These are phyloP conservation scores for Chrysochloris asiatica DNA, from an alignment of 2,113 vertebrate genomes.

Conservation along the genomic window DNA sequence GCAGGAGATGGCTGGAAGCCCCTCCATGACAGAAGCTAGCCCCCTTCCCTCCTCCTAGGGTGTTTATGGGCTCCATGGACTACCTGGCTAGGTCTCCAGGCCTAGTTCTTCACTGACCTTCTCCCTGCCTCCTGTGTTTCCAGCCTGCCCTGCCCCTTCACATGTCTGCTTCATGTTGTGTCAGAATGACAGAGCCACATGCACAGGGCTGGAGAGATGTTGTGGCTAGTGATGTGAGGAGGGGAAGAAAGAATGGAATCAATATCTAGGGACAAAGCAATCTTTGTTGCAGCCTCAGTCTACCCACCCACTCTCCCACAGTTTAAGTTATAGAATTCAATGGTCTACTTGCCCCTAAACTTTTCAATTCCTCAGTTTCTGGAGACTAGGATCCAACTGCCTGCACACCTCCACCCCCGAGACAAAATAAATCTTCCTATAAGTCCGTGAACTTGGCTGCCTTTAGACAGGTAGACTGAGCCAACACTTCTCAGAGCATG, in stretches of 20 bases:
- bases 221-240: conserved; percentile 57
- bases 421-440: conserved; percentile 29
- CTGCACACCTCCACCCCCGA: neutral
- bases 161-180: conserved; percentile 40
- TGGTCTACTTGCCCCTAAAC: neutral
- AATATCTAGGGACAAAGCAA: conserved; percentile 45
- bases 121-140: conserved; percentile 38
- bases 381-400: neutral
- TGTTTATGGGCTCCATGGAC: neutral
- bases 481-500: neutral
- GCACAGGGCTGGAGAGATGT: conserved; percentile 37
- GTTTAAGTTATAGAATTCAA: neutral
- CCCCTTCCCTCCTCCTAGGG: conserved; percentile 2
- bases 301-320: neutral
- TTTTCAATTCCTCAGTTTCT: conserved; percentile 26
- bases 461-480: neutral
- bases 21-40: conserved; percentile 1
- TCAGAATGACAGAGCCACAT: conserved; percentile 53
- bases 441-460: conserved; percentile 3
- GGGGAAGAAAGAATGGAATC: conserved; percentile 55
- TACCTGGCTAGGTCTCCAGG: conserved; percentile 11
- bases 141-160: conserved; percentile 54
- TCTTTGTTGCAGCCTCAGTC: conserved; percentile 52
- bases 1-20: conserved; percentile 30
- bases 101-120: conserved; percentile 44